Conservation (phyloP, 2,113 vertebrate genomes). For the Chrysochloris asiatica region DNA sequence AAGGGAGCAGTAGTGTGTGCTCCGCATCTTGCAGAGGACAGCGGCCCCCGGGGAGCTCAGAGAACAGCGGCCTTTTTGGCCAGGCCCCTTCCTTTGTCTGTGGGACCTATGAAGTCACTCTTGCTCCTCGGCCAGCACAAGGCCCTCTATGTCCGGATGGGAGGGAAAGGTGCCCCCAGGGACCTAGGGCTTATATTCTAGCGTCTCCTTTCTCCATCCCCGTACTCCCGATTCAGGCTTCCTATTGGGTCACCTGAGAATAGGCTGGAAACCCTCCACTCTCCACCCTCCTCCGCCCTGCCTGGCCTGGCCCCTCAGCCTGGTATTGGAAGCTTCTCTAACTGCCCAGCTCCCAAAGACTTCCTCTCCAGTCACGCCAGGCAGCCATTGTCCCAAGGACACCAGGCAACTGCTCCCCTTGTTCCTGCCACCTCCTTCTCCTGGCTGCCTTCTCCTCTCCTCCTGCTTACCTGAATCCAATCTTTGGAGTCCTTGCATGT, state of each 20-base stretch:
- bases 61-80: constrained; percentile 40
- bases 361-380: not conserved
- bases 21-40: constrained; percentile 23
- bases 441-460: not conserved
- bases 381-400: constrained; percentile 45
- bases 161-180: constrained; percentile 39
- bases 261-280: not conserved
- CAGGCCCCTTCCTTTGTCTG: constrained; percentile 61
- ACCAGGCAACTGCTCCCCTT: not conserved
- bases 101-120: constrained; percentile 62
- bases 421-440: not conserved
- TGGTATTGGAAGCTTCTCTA: not conserved
- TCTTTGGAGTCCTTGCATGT: not conserved
- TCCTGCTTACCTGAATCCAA: constrained; percentile 11
- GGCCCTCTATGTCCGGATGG: constrained; percentile 58
- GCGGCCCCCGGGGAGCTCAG: constrained; percentile 42
- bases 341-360: not conserved
- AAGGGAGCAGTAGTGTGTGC: not conserved
- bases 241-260: constrained; percentile 36
- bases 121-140: constrained; percentile 38
- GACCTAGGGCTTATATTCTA: constrained; percentile 37
- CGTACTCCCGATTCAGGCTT: not conserved
- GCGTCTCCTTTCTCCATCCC: constrained; percentile 46
- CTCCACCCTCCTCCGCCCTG: not conserved
- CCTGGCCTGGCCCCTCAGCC: not conserved